These are phyloP conservation scores for Lepidonotus clava DNA, from an alignment of 2,888 invertebrate genomes.

Conservation along the genomic window DNA sequence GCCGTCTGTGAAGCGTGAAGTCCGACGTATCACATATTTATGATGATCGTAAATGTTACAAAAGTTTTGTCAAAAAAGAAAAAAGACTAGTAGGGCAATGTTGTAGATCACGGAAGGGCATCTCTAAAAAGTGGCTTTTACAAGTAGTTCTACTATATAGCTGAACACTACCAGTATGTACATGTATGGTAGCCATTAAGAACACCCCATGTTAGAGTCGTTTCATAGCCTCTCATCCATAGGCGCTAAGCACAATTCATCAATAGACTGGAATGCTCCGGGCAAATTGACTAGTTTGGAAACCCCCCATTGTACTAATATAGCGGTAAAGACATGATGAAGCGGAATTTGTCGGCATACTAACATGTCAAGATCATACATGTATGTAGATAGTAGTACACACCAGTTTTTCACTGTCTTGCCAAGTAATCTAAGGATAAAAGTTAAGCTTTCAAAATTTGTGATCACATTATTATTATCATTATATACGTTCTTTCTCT, in stretches of 20 bases:
- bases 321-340: slow-evolving; percentile 29
- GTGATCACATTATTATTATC: slow-evolving; percentile 26
- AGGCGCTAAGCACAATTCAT: slow-evolving; percentile 46
- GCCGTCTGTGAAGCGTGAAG: not conserved
- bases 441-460: slow-evolving; percentile 28
- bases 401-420: not conserved
- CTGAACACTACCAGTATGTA: slow-evolving; percentile 41
- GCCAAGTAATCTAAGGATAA: slow-evolving; percentile 19
- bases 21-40: not conserved
- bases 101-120: slow-evolving; percentile 23
- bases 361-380: slow-evolving; percentile 43
- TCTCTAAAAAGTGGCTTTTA: slow-evolving; percentile 38
- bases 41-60: not conserved
- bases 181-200: slow-evolving; percentile 35
- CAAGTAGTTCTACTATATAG: slow-evolving; percentile 45
- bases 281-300: slow-evolving; percentile 31
- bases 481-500: too few species aligned
- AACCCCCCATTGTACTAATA: slow-evolving; percentile 5
- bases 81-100: slow-evolving; percentile 5
- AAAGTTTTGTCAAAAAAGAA: not conserved
- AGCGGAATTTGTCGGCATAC: slow-evolving; percentile 33
- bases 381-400: slow-evolving; percentile 31
- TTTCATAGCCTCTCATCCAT: slow-evolving; percentile 47
- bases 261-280: slow-evolving; percentile 24
- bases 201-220: slow-evolving; percentile 21